A percentile compares a stretch with the other conserved stretches of the same genome.
Conservation (phyloP, 2,888 invertebrate species). For the Drosophila eohydei region DNA sequence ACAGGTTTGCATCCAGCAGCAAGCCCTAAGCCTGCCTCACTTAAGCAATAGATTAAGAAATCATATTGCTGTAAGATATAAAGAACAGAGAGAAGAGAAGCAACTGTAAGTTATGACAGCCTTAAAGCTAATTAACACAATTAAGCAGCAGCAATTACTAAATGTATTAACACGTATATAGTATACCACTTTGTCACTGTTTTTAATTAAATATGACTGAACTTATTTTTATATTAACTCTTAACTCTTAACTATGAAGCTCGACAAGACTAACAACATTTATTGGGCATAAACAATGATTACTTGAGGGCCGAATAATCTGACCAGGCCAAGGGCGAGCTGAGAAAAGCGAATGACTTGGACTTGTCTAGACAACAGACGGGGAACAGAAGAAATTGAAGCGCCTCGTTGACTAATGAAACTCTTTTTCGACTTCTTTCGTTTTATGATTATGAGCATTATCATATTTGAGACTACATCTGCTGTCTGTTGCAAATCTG, state of each 20-base stretch:
- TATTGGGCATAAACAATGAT: background rate
- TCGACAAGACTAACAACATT: background rate
- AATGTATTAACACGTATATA: too few relatives aligned
- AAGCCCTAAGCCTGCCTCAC: background rate
- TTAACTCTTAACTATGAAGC: background rate
- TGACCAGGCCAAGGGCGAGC: too few relatives aligned
- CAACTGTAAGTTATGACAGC: too few relatives aligned
- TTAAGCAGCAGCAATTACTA: too few relatives aligned
- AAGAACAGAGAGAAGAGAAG: too few relatives aligned
- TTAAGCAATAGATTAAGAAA: background rate
- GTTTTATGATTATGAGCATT: background rate
- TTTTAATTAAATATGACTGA: too few relatives aligned
- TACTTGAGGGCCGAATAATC: background rate
- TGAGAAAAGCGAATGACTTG: conserved; percentile 4
- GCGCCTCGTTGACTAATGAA: conserved; percentile 35
- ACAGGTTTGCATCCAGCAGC: background rate
- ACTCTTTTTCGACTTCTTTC: background rate
- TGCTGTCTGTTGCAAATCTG: conserved; percentile 26
- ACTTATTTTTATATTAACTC: too few relatives aligned
- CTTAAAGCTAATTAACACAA: too few relatives aligned
- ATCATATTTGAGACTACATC: conserved; percentile 5
- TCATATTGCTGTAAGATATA: too few relatives aligned
- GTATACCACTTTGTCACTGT: too few relatives aligned
- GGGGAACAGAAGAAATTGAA: conserved; percentile 21
- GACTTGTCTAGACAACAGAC: conserved; percentile 41